Conservation (phyloP, 30 jellyfish, hydroid and myxozoan genomes). For the Hydra vulgaris region DNA sequence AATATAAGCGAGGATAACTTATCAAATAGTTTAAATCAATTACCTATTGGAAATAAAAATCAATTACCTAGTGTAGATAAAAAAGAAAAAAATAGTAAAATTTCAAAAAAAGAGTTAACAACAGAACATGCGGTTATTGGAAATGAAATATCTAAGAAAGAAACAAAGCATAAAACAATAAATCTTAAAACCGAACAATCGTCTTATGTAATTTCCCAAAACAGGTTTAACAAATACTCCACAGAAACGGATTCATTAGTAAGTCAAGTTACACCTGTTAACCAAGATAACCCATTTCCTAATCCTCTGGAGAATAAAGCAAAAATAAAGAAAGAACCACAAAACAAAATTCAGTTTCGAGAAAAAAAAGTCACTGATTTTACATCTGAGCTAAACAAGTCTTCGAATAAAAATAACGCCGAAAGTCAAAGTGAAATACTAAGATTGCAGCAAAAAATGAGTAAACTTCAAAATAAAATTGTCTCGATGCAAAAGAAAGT, state of each 20-base stretch:
- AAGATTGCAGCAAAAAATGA: constrained; percentile 29
- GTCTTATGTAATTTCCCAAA: too few species aligned
- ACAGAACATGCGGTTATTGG: not conserved
- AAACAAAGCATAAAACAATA: not conserved
- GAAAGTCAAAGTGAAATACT: constrained; percentile 3
- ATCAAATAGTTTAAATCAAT: too few species aligned
- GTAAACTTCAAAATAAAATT: constrained; percentile 20
- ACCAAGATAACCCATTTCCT: too few species aligned
- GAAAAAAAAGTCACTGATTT: not conserved
- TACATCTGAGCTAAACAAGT: not conserved
- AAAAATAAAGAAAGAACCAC: too few species aligned
- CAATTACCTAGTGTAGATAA: not conserved
- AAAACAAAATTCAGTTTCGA: not conserved
- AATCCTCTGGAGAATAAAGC: too few species aligned
- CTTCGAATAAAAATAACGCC: not conserved
- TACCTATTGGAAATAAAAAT: too few species aligned
- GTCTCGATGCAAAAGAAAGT: constrained; percentile 23
- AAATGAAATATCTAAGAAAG: not conserved
- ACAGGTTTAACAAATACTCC: too few species aligned
- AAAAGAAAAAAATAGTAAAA: not conserved
- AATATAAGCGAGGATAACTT: too few species aligned
- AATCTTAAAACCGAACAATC: not conserved
- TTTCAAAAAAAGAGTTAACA: not conserved
- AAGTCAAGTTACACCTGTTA: too few species aligned
- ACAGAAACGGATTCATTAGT: too few species aligned